phyloP scores from a whole-genome alignment of 2,797 vertebrate species.

The Spinibarbus caldwelli region DNA sequence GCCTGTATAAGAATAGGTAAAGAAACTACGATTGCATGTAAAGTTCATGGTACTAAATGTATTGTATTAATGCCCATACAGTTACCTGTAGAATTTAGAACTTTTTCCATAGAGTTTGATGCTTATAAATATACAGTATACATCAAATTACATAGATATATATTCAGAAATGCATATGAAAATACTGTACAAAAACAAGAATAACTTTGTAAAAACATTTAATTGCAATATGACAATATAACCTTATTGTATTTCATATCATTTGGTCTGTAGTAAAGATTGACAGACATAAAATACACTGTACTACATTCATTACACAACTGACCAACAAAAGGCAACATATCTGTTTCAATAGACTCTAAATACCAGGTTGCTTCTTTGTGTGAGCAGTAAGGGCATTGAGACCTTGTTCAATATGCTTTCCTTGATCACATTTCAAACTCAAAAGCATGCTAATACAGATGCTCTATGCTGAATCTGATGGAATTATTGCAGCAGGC shows the following conservation, averaged over 20 bases:
- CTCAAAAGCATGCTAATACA: background rate
- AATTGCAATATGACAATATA: slow-evolving; percentile 80
- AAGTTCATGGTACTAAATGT: slow-evolving; percentile 28
- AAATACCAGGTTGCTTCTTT: slow-evolving; percentile 47
- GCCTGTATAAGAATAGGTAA: slow-evolving; percentile 28
- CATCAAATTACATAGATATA: slow-evolving; percentile 77
- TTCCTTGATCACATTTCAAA: slow-evolving; percentile 33
- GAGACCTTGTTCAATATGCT: slow-evolving; percentile 1
- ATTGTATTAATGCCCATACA: slow-evolving; percentile 58
- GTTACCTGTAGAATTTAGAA: slow-evolving; percentile 35
- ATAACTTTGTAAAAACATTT: slow-evolving; percentile 91
- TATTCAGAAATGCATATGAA: slow-evolving; percentile 77
- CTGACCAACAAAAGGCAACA: slow-evolving; percentile 58
- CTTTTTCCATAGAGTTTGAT: slow-evolving; percentile 19
- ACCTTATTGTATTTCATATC: slow-evolving; percentile 62
- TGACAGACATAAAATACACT: slow-evolving; percentile 67
- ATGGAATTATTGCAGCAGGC: slow-evolving; percentile 34
- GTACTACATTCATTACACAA: slow-evolving; percentile 83
- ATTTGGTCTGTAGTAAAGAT: slow-evolving; percentile 88
- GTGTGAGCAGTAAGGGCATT: background rate
- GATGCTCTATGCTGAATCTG: background rate
- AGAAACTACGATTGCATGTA: slow-evolving; percentile 38
- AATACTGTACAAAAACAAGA: slow-evolving; percentile 88
- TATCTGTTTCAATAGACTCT: slow-evolving; percentile 48
- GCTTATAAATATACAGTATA: slow-evolving; percentile 69